A percentile compares a stretch with the other conserved stretches of the same genome.
Conservation (phyloP, 2,113 vertebrate species). For the Thalassarche chlororhynchos region DNA sequence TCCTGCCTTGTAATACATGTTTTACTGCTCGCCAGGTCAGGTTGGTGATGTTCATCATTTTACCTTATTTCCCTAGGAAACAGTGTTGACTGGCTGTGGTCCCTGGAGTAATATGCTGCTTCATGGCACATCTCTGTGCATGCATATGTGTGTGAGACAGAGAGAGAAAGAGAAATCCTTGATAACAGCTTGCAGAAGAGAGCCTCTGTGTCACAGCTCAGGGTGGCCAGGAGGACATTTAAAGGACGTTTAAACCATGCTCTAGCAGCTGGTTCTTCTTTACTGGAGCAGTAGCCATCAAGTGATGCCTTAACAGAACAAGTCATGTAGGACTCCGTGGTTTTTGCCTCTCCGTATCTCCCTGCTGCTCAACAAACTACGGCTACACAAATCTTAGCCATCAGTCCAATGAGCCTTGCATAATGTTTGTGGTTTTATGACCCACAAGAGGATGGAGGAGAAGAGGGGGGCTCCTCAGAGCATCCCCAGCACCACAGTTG, state of each 20-base stretch:
- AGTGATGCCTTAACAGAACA: background rate
- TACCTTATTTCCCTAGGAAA: conserved; percentile 32
- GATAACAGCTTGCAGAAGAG: background rate
- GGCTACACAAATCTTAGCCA: background rate
- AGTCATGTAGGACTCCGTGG: background rate
- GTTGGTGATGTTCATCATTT: conserved; percentile 19
- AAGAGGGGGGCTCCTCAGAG: background rate
- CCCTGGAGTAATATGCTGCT: conserved; percentile 1
- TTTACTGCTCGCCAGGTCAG: conserved; percentile 20
- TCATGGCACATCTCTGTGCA: background rate
- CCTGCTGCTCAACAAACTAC: background rate
- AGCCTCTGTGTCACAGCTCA: background rate
- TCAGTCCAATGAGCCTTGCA: background rate
- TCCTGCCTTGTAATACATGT: conserved; percentile 29
- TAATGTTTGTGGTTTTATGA: background rate
- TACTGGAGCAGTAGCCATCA: background rate
- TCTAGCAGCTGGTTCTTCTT: background rate
- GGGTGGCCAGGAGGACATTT: background rate
- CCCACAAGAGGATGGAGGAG: background rate
- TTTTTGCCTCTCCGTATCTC: background rate
- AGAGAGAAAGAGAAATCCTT: background rate
- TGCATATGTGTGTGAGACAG: background rate
- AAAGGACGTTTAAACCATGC: background rate
- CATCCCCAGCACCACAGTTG: background rate
- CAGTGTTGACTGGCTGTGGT: background rate